A percentile compares a stretch with the other conserved stretches of the same genome.
Evolutionary conservation across 2,888 invertebrate genomes (phyloP).

Genomic region (Drosophila flavopinicola): DNA sequence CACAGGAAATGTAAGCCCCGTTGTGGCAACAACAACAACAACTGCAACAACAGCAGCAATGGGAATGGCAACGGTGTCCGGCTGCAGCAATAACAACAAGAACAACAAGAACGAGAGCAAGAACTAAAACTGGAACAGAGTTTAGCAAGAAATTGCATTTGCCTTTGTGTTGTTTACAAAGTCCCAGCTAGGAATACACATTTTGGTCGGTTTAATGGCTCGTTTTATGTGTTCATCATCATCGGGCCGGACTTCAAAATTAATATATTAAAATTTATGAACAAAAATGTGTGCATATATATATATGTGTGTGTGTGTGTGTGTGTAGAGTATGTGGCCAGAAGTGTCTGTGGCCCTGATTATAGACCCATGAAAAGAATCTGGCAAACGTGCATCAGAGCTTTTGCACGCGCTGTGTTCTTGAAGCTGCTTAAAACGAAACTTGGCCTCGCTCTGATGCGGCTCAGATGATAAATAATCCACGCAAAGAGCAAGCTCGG

Average conservation of each 20-base stretch:
- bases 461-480: conserved; percentile 78
- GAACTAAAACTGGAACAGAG: conserved; percentile 46
- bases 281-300: no score
- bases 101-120: conserved; percentile 30
- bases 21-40: conserved; percentile 53
- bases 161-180: conserved; percentile 50
- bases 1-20: conserved; percentile 77
- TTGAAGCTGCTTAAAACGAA: conserved; percentile 67
- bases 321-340: conserved; percentile 2
- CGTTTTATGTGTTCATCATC: conserved; percentile 74
- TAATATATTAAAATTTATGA: conserved; percentile 80
- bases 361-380: conserved; percentile 62
- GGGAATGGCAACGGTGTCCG: conserved; percentile 18
- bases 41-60: neutral
- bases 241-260: conserved; percentile 67
- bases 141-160: conserved; percentile 53
- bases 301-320: no score
- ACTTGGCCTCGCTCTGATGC: conserved; percentile 64
- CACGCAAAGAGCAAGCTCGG: conserved; percentile 67
- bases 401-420: conserved; percentile 42
- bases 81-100: conserved; percentile 24
- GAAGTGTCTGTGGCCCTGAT: conserved; percentile 52
- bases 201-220: conserved; percentile 57
- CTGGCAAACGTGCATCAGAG: conserved; percentile 72
- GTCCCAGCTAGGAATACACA: conserved; percentile 32